phyloP scores from a whole-genome alignment of 30 jellyfish, hydroid and myxozoan genomes.

The Aurelia aurita complex sp. Pacific region DNA sequence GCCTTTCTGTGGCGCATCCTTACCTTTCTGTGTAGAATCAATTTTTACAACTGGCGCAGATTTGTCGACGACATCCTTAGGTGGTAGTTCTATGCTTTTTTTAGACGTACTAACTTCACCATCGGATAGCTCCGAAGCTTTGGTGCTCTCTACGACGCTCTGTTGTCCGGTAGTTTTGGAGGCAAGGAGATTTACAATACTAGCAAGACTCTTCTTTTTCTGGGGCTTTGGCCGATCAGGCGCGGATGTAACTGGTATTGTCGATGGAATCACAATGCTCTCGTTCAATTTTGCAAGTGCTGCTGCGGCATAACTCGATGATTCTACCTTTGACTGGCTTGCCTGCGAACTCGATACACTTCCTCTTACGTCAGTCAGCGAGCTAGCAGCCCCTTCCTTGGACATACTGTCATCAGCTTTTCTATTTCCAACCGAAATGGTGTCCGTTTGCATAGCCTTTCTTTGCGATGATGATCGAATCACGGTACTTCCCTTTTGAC shows the following conservation, averaged over 20 bases:
- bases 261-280: conserved; percentile 55
- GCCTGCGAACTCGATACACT: background rate
- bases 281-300: conserved; percentile 62
- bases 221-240: conserved; percentile 63
- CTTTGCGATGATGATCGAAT: background rate
- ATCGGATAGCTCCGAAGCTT: background rate
- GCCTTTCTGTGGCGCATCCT: background rate
- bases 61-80: background rate
- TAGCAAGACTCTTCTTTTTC: conserved; percentile 58
- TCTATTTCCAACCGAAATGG: background rate
- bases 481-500: background rate
- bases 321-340: conserved; percentile 3
- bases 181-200: conserved; percentile 58
- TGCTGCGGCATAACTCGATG: conserved; percentile 13
- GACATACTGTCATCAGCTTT: background rate
- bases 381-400: background rate
- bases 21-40: background rate
- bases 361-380: background rate
- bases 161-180: conserved; percentile 59
- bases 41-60: background rate
- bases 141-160: conserved; percentile 5
- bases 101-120: background rate
- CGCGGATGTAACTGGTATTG: conserved; percentile 48
- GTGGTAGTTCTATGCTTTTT: background rate
- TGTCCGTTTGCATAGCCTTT: background rate